Conservation (phyloP, 2,797 vertebrate genomes). For the Cirrhinus mrigala region DNA sequence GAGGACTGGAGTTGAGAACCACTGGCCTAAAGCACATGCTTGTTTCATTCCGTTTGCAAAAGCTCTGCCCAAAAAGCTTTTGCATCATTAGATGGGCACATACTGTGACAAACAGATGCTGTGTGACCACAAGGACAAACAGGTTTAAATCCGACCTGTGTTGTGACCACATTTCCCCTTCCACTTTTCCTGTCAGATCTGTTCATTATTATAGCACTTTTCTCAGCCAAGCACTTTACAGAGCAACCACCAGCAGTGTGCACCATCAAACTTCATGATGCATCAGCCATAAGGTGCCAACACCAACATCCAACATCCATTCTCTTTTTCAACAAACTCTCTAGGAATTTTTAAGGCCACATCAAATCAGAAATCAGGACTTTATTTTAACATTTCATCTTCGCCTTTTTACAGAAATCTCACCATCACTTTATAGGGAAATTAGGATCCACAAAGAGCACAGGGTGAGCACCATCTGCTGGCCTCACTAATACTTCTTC, state of each 20-base stretch:
- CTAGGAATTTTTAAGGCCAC: not conserved
- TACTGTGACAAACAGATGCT: not conserved
- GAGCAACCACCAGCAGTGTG: not conserved
- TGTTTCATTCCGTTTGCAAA: not conserved
- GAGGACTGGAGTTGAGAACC: no score
- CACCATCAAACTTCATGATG: not conserved
- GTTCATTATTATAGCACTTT: not conserved
- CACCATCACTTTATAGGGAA: not conserved
- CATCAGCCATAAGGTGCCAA: not conserved
- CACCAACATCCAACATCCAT: not conserved
- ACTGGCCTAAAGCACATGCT: not conserved
- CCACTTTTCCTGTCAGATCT: not conserved
- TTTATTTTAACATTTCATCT: not conserved
- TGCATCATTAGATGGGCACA: not conserved
- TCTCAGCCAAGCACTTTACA: not conserved
- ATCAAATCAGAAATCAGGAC: not conserved
- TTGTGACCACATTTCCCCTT: no score
- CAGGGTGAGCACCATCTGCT: constrained; percentile 22
- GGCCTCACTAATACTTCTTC: not conserved
- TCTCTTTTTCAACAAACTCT: not conserved
- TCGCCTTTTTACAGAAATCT: not conserved
- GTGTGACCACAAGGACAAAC: not conserved
- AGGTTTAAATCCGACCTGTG: not conserved
- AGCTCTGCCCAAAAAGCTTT: not conserved
- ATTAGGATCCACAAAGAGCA: not conserved